Conservation (phyloP, 2,113 vertebrate species). For the Asarcornis scutulata region DNA sequence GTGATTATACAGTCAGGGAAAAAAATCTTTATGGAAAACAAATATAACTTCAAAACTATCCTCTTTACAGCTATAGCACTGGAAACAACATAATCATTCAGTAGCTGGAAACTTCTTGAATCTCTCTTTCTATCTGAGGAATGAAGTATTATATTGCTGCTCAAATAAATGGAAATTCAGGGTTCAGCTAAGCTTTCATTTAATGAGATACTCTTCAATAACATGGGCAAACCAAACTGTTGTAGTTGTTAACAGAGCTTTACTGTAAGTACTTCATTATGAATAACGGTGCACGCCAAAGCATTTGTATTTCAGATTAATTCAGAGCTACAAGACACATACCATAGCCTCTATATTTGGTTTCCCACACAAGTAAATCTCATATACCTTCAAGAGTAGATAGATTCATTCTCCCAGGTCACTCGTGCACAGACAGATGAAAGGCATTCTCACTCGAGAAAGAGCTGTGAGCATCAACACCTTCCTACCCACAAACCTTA, state of each 20-base stretch:
- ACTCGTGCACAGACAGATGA: not conserved
- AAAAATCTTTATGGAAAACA: conserved; percentile 16
- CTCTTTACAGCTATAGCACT: not conserved
- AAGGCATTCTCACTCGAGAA: conserved; percentile 5
- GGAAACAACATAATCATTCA: conserved; percentile 22
- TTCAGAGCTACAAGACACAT: not conserved
- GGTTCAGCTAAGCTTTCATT: not conserved
- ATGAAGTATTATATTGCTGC: not conserved
- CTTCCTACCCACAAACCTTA: conserved; percentile 47
- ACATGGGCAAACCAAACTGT: not conserved
- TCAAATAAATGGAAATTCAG: not conserved
- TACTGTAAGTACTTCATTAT: not conserved
- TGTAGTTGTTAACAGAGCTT: not conserved
- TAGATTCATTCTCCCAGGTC: not conserved
- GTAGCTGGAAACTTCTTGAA: not conserved
- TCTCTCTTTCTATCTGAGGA: not conserved
- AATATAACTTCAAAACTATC: not conserved
- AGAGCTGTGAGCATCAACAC: not conserved
- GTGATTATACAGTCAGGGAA: not conserved
- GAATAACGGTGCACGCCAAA: not conserved
- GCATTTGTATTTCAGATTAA: not conserved
- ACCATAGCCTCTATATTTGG: not conserved
- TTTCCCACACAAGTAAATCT: not conserved
- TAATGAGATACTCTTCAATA: not conserved
- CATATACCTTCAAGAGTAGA: not conserved